Evolutionary conservation across 2,113 vertebrate species (phyloP).

Genomic region (Chloropsis hardwickii): DNA sequence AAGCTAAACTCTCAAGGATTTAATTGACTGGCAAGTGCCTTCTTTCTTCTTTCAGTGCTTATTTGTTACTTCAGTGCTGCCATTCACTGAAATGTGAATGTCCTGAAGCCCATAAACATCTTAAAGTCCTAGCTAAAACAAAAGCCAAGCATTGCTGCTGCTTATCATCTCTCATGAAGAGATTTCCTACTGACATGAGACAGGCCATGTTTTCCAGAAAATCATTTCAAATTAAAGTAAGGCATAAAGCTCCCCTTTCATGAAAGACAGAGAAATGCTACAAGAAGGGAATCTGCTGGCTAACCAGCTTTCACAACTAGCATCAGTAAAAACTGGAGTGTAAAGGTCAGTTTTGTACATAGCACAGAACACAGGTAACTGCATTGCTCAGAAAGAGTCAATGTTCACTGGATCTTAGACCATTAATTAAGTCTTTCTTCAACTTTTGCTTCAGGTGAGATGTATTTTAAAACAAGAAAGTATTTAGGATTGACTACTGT

Average conservation of each 20-base stretch:
- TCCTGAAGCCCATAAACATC: not conserved
- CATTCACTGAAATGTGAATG: not conserved
- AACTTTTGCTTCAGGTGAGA: not conserved
- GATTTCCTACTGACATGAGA: not conserved
- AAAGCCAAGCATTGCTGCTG: not conserved
- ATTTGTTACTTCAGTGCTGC: not conserved
- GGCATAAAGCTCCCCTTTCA: not conserved
- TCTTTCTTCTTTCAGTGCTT: not conserved
- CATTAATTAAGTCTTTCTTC: not conserved
- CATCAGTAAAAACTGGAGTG: not conserved
- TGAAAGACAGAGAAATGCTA: not conserved
- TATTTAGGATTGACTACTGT: not conserved
- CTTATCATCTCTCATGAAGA: not conserved
- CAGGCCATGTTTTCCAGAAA: not conserved
- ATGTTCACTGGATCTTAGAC: not conserved
- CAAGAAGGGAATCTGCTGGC: not conserved
- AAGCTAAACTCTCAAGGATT: not conserved
- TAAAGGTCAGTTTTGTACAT: not conserved
- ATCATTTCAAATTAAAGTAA: not conserved
- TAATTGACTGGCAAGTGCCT: not conserved
- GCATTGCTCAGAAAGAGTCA: not conserved
- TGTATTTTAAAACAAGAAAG: not conserved
- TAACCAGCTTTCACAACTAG: not conserved
- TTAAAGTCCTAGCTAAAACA: not conserved
- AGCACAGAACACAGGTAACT: not conserved